Percentiles rank a stretch among this genome's conserved stretches.
These are phyloP conservation scores for Caenorhabditis sp. DNA, from an alignment of 2,888 invertebrate species.

Conservation along the genomic window DNA sequence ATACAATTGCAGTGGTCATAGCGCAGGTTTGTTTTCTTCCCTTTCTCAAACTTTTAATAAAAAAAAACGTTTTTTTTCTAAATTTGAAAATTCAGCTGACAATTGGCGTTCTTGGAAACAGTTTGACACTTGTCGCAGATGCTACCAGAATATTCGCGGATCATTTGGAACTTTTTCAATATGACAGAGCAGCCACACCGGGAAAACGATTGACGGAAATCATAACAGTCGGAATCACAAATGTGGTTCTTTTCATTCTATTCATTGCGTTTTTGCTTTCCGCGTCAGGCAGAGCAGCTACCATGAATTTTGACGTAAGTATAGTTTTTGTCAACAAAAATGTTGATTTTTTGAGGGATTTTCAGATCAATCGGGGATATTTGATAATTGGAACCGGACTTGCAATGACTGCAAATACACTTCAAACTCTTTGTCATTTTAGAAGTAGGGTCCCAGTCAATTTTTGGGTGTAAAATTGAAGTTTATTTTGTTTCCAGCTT, in stretches of 20 bases:
- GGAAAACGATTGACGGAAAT: constrained; percentile 63
- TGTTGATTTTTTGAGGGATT: not conserved
- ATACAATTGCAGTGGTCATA: constrained; percentile 42
- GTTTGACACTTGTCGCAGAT: constrained; percentile 63
- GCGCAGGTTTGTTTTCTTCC: constrained; percentile 43
- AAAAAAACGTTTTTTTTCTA: not conserved
- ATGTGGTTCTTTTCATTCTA: constrained; percentile 50
- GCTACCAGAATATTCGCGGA: constrained; percentile 64
- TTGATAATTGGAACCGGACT: constrained; percentile 60
- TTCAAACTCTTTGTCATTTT: constrained; percentile 64
- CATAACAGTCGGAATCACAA: constrained; percentile 62
- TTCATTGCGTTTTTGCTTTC: constrained; percentile 59
- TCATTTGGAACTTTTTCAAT: constrained; percentile 62
- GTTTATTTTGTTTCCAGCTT: constrained; percentile 50
- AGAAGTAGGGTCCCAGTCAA: constrained; percentile 27
- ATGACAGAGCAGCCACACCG: constrained; percentile 59
- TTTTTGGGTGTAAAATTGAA: not conserved
- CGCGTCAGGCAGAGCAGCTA: constrained; percentile 63
- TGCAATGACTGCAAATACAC: constrained; percentile 57
- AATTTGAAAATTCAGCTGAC: constrained; percentile 42
- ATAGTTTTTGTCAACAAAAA: not conserved
- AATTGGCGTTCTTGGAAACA: constrained; percentile 62
- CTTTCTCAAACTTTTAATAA: not conserved
- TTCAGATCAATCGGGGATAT: constrained; percentile 60
- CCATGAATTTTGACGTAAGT: constrained; percentile 62